Evolutionary conservation across 1,140 invertebrate species (phyloP), one percentile per base, ranked within the genome.

Genomic region (Neodiprion virginianus): DNA sequence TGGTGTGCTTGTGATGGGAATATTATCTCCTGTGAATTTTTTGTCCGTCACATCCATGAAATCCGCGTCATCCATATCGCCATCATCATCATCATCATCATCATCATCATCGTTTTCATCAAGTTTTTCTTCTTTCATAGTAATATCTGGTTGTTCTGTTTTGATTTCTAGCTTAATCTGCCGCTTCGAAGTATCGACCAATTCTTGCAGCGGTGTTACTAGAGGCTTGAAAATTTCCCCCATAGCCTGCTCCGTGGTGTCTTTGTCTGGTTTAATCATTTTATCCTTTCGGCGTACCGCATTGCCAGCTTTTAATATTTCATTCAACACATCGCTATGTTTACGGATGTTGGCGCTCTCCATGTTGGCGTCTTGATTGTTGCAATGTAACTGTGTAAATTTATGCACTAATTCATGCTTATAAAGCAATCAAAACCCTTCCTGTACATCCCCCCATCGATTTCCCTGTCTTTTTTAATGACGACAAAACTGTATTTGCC

Each of bases 401-500:
- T 61, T 61, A 8, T 23, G 17, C 17, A 2, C n/a, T 61, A 48
- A 48, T 76, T 69, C 72, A 53, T 75, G 47, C 8, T 67, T 14
- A 47, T 49, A 76, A 74, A 80, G 74, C 71, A 76, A 71, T 79
- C 73, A 49, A 79, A 76, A 8, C 76, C 69, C 47, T 75, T 71
- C 48, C 76, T 73, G 66, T 76, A 78, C 50, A 74, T 40, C 11
- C 77, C 78, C 48, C 73, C 40, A 75, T 80, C 71, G 10, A 78
- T 12, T 14, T 77, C 66, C 48, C 74, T 74, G 65, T 80, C 76
- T 72, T 79, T 80, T 48, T 76, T 74, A 47, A 79, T 81, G 1
- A 75, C 66, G 72, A 79, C 1, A 49, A 80, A 79, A 12, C 75
- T 75, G 74, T 71, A 77, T 66, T 77, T 79, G 61, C 78, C 72